A percentile compares a stretch with the other conserved stretches of the same genome.
These are phyloP conservation scores for Brenthis hecate DNA, from an alignment of 2,888 invertebrate species.

Conservation along the genomic window DNA sequence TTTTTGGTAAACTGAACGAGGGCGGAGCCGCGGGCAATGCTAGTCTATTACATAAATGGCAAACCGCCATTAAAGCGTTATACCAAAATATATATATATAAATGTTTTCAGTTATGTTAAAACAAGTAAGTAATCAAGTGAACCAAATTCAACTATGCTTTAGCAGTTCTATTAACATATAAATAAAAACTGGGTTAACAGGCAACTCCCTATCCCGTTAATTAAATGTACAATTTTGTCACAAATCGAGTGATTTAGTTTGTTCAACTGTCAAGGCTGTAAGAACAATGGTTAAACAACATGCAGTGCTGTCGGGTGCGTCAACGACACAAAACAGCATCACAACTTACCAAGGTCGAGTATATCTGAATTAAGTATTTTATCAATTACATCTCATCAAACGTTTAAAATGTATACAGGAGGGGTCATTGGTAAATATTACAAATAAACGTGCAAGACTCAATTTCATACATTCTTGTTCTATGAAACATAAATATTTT, in stretches of 20 bases:
- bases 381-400: slow-evolving; percentile 8
- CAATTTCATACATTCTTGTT: too few relatives aligned
- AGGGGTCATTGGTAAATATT: too few relatives aligned
- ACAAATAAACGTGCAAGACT: too few relatives aligned
- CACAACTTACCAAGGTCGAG: slow-evolving; percentile 30
- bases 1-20: too few relatives aligned
- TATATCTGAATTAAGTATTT: slow-evolving; percentile 8
- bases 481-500: too few relatives aligned
- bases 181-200: background rate
- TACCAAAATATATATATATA: too few relatives aligned
- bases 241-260: slow-evolving; percentile 29
- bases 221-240: slow-evolving; percentile 13
- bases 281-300: slow-evolving; percentile 47
- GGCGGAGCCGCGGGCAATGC: too few relatives aligned
- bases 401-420: background rate
- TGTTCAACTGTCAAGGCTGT: slow-evolving; percentile 47
- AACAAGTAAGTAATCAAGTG: background rate
- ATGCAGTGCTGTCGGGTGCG: slow-evolving; percentile 26
- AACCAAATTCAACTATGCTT: background rate
- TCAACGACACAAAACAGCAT: slow-evolving; percentile 34
- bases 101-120: background rate
- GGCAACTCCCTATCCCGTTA: background rate
- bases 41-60: too few relatives aligned
- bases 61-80: too few relatives aligned
- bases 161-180: background rate